Percentiles rank a stretch among this genome's conserved stretches.
phyloP scores from a whole-genome alignment of 2,888 invertebrate species.

The Sisyra nigra region DNA sequence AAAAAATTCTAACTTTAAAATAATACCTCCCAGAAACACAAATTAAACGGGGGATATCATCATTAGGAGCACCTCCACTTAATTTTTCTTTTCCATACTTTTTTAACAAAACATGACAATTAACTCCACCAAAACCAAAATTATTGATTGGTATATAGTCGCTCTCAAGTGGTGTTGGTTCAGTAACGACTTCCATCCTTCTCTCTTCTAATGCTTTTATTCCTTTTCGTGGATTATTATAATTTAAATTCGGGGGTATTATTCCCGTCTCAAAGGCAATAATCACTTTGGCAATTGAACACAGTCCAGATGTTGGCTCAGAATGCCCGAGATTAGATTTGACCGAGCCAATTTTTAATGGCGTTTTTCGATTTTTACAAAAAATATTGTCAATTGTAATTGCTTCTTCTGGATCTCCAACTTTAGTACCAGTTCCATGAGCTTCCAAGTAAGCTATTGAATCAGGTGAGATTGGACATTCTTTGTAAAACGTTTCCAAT shows the following conservation, averaged over 20 bases:
- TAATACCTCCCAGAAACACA: constrained; percentile 45
- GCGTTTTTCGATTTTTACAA: constrained; percentile 51
- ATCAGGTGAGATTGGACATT: constrained; percentile 51
- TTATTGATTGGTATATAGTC: constrained; percentile 74
- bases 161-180: constrained; percentile 49
- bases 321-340: constrained; percentile 92
- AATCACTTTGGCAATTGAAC: constrained; percentile 60
- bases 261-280: constrained; percentile 58
- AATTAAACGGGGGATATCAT: constrained; percentile 55
- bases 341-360: constrained; percentile 74
- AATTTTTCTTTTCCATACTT: constrained; percentile 41
- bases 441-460: constrained; percentile 70
- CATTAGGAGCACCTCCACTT: constrained; percentile 41
- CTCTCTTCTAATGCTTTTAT: constrained; percentile 44
- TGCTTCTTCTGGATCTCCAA: constrained; percentile 88
- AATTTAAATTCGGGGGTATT: constrained; percentile 80
- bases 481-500: constrained; percentile 45
- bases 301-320: constrained; percentile 72
- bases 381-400: constrained; percentile 66
- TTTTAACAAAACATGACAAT: constrained; percentile 54
- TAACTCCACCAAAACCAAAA: constrained; percentile 88
- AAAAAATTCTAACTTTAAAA: not conserved
- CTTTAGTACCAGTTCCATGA: constrained; percentile 67
- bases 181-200: constrained; percentile 54
- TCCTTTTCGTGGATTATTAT: constrained; percentile 30